Evolutionary conservation across 2,888 invertebrate genomes (phyloP).

Genomic region (Ormyrus labotus): DNA sequence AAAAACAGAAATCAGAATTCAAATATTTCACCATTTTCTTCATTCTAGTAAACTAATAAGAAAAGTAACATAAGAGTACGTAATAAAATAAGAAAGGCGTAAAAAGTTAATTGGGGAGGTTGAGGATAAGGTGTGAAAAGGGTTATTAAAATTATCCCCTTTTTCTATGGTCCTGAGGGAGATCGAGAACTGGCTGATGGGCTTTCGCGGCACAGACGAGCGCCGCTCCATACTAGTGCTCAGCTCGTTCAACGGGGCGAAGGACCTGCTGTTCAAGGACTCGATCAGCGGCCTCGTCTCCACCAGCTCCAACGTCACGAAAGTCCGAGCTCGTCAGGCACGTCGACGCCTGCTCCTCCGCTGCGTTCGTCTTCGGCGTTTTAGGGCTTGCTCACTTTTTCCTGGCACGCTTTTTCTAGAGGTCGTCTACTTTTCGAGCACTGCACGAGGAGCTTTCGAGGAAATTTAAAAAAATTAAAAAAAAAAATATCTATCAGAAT

Average conservation of each 20-base stretch:
- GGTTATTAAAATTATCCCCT: too few relatives aligned
- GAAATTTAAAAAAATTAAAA: too few relatives aligned
- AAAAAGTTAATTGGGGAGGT: too few relatives aligned
- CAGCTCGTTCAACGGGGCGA: slow-evolving; percentile 78
- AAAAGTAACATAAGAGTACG: neutral
- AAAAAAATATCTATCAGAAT: too few relatives aligned
- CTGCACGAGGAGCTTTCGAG: too few relatives aligned
- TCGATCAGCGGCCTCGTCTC: slow-evolving; percentile 79
- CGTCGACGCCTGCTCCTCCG: slow-evolving; percentile 72
- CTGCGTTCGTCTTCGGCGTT: neutral
- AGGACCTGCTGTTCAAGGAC: slow-evolving; percentile 81
- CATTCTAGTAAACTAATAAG: neutral
- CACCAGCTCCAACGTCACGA: slow-evolving; percentile 71
- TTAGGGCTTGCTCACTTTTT: neutral
- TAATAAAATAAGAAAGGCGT: too few relatives aligned
- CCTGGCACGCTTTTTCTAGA: too few relatives aligned
- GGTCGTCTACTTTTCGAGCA: too few relatives aligned
- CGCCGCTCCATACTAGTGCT: slow-evolving; percentile 77
- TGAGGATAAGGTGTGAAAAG: too few relatives aligned
- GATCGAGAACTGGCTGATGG: slow-evolving; percentile 77
- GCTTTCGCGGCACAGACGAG: slow-evolving; percentile 74
- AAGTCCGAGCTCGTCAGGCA: slow-evolving; percentile 78
- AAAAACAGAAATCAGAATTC: neutral
- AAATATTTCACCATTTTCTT: slow-evolving; percentile 50
- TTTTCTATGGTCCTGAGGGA: slow-evolving; percentile 73